phyloP scores from a whole-genome alignment of 2,888 invertebrate genomes.

The Oithona nana region DNA sequence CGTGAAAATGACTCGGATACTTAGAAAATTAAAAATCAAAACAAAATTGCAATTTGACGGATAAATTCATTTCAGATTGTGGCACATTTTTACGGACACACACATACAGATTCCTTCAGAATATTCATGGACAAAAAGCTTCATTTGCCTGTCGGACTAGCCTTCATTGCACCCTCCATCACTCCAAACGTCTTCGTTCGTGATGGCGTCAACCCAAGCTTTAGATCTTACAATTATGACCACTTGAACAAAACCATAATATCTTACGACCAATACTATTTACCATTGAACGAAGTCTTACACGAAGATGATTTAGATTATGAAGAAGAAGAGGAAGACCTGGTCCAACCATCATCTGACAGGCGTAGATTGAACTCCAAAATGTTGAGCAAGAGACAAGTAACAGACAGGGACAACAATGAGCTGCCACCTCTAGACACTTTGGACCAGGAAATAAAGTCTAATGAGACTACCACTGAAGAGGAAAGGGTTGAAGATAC shows the following conservation, averaged over 20 bases:
- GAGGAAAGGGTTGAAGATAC: too few species aligned
- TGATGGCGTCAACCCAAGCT: neutral
- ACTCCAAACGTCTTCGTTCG: constrained; percentile 17
- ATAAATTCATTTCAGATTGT: constrained; percentile 43
- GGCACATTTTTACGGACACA: constrained; percentile 78
- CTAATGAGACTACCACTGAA: neutral
- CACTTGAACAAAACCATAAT: neutral
- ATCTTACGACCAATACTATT: neutral
- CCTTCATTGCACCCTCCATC: constrained; percentile 21
- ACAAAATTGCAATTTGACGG: too few species aligned
- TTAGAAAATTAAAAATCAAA: too few species aligned
- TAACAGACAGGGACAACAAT: too few species aligned
- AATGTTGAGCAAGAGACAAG: neutral
- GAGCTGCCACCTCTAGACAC: too few species aligned
- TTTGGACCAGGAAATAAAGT: neutral
- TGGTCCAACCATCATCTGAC: neutral
- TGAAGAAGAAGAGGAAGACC: neutral
- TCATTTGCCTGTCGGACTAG: constrained; percentile 12
- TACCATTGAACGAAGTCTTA: neutral
- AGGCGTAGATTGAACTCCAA: neutral
- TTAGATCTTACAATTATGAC: neutral
- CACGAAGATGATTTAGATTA: neutral
- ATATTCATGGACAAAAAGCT: constrained; percentile 40
- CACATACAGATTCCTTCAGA: constrained; percentile 75
- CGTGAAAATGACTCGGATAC: too few species aligned